Percentiles rank a stretch among this genome's conserved stretches.
Evolutionary conservation across 2,113 vertebrate species (phyloP).

Genomic region (Bubo scandiacus): DNA sequence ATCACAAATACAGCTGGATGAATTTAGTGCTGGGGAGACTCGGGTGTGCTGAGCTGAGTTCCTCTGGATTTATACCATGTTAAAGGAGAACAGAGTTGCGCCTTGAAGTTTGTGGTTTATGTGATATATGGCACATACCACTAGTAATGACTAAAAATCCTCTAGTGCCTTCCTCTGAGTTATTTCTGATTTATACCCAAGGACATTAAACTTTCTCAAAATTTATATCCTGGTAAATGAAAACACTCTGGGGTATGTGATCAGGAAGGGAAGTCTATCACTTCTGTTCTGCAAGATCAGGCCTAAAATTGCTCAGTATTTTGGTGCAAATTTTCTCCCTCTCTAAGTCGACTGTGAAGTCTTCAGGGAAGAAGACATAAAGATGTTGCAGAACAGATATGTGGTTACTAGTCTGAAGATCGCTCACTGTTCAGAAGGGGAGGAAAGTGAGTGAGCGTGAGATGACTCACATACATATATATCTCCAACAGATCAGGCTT

Average conservation of each 20-base stretch:
- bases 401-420: conserved; percentile 7
- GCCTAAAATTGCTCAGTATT: not conserved
- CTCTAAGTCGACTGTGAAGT: not conserved
- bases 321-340: not conserved
- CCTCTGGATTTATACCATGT: not conserved
- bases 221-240: conserved; percentile 3
- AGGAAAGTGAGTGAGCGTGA: conserved; percentile 16
- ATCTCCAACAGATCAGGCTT: conserved; percentile 49
- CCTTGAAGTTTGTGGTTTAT: conserved; percentile 7
- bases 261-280: not conserved
- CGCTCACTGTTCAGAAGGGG: not conserved
- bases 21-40: not conserved
- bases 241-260: not conserved
- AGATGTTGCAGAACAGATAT: not conserved
- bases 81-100: not conserved
- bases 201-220: not conserved
- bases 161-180: not conserved
- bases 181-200: conserved; percentile 1
- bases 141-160: not conserved
- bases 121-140: not conserved
- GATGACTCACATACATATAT: conserved; percentile 36
- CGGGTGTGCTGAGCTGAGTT: not conserved
- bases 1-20: not conserved
- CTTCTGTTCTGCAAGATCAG: conserved; percentile 1
- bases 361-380: not conserved